These are phyloP conservation scores for Sesia apiformis DNA, from an alignment of 2,888 invertebrate species.

Conservation along the genomic window DNA sequence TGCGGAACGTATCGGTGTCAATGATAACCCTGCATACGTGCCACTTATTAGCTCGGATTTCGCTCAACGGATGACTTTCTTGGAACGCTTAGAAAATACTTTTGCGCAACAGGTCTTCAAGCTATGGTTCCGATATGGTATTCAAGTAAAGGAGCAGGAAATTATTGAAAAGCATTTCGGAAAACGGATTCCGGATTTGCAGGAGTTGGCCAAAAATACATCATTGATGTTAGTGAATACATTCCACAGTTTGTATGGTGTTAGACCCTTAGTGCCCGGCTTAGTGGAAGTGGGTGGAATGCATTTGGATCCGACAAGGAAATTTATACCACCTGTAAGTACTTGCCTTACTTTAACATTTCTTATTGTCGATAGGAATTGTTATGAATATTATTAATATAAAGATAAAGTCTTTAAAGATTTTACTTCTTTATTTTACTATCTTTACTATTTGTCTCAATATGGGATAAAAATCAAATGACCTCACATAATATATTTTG, in stretches of 20 bases:
- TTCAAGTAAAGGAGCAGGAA: conserved; percentile 43
- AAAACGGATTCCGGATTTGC: conserved; percentile 60
- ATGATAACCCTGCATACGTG: conserved; percentile 67
- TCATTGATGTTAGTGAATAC: conserved; percentile 75
- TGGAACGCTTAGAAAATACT: conserved; percentile 58
- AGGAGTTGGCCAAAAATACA: conserved; percentile 64
- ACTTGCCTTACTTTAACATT: neutral
- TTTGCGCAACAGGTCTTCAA: conserved; percentile 34
- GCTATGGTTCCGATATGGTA: conserved; percentile 39
- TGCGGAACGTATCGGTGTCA: conserved; percentile 50
- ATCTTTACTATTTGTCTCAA: no score
- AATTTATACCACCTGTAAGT: conserved; percentile 62
- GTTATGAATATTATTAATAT: no score
- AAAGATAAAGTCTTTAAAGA: no score
- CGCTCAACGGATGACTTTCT: conserved; percentile 61
- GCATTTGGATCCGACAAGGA: conserved; percentile 56
- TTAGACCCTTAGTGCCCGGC: conserved; percentile 70
- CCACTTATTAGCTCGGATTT: conserved; percentile 69
- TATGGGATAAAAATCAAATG: no score
- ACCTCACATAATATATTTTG: no score
- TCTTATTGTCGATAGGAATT: no score
- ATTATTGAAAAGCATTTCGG: conserved; percentile 60
- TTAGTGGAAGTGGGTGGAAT: conserved; percentile 78
- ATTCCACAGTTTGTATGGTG: conserved; percentile 75
- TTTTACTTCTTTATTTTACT: no score